phyloP scores from a whole-genome alignment of 2,888 invertebrate genomes.

The Caenorhabditis panamensis region DNA sequence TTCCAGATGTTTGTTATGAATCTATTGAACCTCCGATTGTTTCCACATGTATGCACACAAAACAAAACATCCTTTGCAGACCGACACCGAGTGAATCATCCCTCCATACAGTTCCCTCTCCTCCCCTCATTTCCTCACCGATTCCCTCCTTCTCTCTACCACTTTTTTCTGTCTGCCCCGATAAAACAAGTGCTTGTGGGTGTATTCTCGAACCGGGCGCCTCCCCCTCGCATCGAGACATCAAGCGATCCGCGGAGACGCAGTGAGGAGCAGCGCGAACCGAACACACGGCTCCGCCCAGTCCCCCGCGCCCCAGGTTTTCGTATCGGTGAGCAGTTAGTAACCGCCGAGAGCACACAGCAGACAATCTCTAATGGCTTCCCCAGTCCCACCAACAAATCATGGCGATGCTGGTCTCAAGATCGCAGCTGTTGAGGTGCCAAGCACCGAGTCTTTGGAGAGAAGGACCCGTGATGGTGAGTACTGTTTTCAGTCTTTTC shows the following conservation, averaged over 20 bases:
- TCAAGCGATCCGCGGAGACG: conserved; percentile 33
- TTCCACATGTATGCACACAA: too few species aligned
- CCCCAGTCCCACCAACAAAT: conserved; percentile 56
- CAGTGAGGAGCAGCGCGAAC: conserved; percentile 42
- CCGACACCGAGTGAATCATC: conserved; percentile 30
- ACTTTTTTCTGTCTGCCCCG: conserved; percentile 43
- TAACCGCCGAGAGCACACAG: conserved; percentile 35
- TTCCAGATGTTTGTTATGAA: too few species aligned
- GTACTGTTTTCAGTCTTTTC: neutral
- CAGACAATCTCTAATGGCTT: conserved; percentile 45
- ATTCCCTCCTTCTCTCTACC: conserved; percentile 15
- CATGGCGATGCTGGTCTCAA: conserved; percentile 68
- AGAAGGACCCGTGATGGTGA: conserved; percentile 69
- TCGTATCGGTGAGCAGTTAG: conserved; percentile 52
- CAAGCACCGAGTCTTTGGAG: conserved; percentile 65
- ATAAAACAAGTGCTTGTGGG: conserved; percentile 59
- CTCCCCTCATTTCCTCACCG: neutral
- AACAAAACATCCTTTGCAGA: neutral
- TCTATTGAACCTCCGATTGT: too few species aligned
- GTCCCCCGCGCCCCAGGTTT: conserved; percentile 32
- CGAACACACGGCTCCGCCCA: conserved; percentile 44
- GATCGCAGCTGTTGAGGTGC: conserved; percentile 68
- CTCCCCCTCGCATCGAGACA: conserved; percentile 17
- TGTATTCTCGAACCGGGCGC: conserved; percentile 50
- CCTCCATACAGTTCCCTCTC: conserved; percentile 2